Conservation (phyloP, 2,888 invertebrate genomes). For the Drosophila paracracens region DNA sequence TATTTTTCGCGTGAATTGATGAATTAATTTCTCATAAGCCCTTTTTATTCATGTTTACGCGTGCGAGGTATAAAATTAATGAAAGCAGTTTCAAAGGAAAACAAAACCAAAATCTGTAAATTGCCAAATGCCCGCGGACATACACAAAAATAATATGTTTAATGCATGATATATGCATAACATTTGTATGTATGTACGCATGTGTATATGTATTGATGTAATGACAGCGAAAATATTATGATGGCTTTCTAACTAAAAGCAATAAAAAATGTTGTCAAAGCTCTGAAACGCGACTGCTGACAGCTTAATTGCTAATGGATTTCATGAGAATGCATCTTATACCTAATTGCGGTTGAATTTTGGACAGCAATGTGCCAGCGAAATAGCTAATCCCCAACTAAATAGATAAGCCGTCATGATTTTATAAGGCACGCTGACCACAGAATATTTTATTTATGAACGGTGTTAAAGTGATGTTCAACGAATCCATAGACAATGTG, state of each 20-base stretch:
- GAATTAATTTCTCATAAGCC: background rate
- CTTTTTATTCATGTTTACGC: background rate
- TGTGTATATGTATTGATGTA: slow-evolving; percentile 15
- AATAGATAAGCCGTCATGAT: slow-evolving; percentile 1
- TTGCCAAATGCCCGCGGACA: slow-evolving; percentile 35
- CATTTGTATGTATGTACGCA: too few relatives aligned
- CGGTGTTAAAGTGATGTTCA: background rate
- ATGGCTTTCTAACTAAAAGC: slow-evolving; percentile 77
- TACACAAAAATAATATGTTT: slow-evolving; percentile 31
- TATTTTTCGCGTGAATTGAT: background rate
- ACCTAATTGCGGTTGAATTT: slow-evolving; percentile 21
- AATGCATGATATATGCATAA: background rate
- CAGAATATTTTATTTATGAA: background rate
- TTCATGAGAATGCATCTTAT: slow-evolving; percentile 38
- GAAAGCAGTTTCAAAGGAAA: slow-evolving; percentile 15
- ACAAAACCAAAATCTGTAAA: slow-evolving; percentile 56
- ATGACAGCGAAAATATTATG: slow-evolving; percentile 59
- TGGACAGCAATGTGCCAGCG: slow-evolving; percentile 18
- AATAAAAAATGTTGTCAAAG: slow-evolving; percentile 26
- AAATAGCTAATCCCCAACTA: slow-evolving; percentile 1
- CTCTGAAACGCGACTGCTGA: slow-evolving; percentile 28
- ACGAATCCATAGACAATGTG: background rate
- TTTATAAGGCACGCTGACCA: background rate
- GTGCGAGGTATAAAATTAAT: slow-evolving; percentile 22
- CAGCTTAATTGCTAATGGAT: slow-evolving; percentile 30